phyloP scores from a whole-genome alignment of 2,888 invertebrate species.

The Nipponacmea schrenckii region DNA sequence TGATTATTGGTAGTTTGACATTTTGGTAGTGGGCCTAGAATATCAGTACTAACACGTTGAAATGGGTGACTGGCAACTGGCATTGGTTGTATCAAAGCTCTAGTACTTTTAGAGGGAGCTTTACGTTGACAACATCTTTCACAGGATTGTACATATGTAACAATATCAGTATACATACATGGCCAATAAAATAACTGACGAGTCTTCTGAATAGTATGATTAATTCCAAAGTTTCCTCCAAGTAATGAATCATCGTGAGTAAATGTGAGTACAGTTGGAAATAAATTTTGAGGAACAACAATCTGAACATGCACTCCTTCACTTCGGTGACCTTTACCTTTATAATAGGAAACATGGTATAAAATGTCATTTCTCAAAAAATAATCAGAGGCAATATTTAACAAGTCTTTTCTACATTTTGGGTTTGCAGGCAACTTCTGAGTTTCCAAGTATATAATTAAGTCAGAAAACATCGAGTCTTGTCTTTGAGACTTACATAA shows the following conservation, averaged over 20 bases:
- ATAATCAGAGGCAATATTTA: background rate
- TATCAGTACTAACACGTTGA: constrained; percentile 16
- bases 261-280: background rate
- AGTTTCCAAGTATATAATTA: too few relatives aligned
- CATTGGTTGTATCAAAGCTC: background rate
- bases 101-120: background rate
- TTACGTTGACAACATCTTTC: constrained; percentile 7
- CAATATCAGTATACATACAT: background rate
- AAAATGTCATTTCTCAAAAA: background rate
- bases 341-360: background rate
- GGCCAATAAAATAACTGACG: background rate
- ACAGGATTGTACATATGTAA: background rate
- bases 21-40: constrained; percentile 13
- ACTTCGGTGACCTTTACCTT: background rate
- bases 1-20: background rate
- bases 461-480: too few relatives aligned
- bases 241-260: background rate
- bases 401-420: too few relatives aligned
- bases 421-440: too few relatives aligned
- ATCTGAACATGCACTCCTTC: background rate
- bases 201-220: background rate
- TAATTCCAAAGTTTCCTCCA: background rate
- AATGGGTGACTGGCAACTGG: constrained; percentile 5
- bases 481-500: background rate
- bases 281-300: background rate